phyloP scores from a whole-genome alignment of 2,888 invertebrate genomes.

The Fabriciana adippe region DNA sequence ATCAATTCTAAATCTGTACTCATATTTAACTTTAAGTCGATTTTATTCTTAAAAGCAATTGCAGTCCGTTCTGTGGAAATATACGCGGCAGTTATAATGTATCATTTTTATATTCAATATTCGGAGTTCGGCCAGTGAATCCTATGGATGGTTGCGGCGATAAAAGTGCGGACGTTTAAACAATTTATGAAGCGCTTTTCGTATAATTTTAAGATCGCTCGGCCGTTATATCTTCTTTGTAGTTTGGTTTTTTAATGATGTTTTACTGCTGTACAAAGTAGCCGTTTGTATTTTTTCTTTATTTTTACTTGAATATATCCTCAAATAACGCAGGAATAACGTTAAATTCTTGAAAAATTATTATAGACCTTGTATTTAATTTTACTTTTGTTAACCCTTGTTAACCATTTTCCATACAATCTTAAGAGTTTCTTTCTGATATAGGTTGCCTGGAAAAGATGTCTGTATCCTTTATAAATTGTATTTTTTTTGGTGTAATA shows the following conservation, averaged over 20 bases:
- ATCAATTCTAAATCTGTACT: not conserved
- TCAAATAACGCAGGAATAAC: too few species aligned
- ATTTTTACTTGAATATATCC: too few species aligned
- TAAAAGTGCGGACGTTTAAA: slow-evolving; percentile 44
- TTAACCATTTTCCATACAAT: too few species aligned
- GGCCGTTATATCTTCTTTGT: slow-evolving; percentile 17
- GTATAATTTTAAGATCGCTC: slow-evolving; percentile 31
- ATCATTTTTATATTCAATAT: slow-evolving; percentile 64
- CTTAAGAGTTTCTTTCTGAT: too few species aligned
- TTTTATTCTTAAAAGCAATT: slow-evolving; percentile 26
- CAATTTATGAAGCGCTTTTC: slow-evolving; percentile 43
- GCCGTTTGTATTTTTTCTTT: too few species aligned
- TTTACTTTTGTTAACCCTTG: too few species aligned
- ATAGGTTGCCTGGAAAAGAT: too few species aligned
- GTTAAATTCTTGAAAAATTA: too few species aligned
- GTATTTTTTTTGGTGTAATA: too few species aligned
- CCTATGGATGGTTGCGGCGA: slow-evolving; percentile 48
- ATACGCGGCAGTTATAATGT: slow-evolving; percentile 49
- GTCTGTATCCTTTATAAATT: too few species aligned
- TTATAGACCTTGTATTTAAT: too few species aligned
- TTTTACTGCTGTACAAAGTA: not conserved
- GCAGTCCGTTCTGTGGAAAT: slow-evolving; percentile 35
- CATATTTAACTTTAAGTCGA: slow-evolving; percentile 12
- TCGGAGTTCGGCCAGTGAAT: slow-evolving; percentile 45
- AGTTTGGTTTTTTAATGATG: slow-evolving; percentile 10